A percentile compares a stretch with the other conserved stretches of the same genome.
phyloP scores from a whole-genome alignment of 2,113 vertebrate genomes.

The Hepsetus odoe region DNA sequence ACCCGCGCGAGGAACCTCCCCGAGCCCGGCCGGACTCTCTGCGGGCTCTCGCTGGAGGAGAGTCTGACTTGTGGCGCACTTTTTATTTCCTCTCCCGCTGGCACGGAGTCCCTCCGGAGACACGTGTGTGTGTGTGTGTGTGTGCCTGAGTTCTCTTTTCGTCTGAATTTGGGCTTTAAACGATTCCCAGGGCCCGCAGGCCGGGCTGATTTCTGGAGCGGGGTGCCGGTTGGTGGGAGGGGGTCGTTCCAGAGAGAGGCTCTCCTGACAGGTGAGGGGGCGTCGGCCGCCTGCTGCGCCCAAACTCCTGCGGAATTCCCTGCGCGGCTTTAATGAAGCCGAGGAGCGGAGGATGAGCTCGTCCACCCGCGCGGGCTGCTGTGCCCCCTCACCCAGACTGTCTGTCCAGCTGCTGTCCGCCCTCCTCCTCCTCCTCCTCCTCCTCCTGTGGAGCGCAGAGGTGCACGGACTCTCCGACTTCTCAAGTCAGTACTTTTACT shows the following conservation, averaged over 20 bases:
- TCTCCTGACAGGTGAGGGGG: constrained; percentile 19
- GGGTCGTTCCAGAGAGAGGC: too few relatives aligned
- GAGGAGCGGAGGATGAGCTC: constrained; percentile 55
- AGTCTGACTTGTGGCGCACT: constrained; percentile 75
- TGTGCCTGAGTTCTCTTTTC: not conserved
- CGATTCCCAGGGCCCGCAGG: too few relatives aligned
- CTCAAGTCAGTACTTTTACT: constrained; percentile 68
- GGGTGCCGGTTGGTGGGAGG: too few relatives aligned
- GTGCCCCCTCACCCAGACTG: constrained; percentile 57
- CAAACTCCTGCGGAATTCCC: constrained; percentile 2
- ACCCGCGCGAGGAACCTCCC: not conserved
- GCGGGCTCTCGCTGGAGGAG: not conserved
- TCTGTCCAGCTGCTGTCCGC: constrained; percentile 67
- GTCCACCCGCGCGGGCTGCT: constrained; percentile 63
- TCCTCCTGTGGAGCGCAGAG: constrained; percentile 73
- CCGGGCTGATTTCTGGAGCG: too few relatives aligned
- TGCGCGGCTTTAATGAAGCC: constrained; percentile 22
- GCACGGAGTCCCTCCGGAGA: not conserved
- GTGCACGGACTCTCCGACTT: constrained; percentile 73
- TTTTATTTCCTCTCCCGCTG: constrained; percentile 62
- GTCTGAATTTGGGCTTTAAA: too few relatives aligned
- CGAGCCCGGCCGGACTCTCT: not conserved
- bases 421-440: constrained; percentile 65
- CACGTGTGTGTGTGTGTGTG: not conserved
- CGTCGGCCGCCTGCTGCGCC: not conserved